These are phyloP conservation scores for Vicugna pacos DNA, from an alignment of 2,113 vertebrate species.

Conservation along the genomic window DNA sequence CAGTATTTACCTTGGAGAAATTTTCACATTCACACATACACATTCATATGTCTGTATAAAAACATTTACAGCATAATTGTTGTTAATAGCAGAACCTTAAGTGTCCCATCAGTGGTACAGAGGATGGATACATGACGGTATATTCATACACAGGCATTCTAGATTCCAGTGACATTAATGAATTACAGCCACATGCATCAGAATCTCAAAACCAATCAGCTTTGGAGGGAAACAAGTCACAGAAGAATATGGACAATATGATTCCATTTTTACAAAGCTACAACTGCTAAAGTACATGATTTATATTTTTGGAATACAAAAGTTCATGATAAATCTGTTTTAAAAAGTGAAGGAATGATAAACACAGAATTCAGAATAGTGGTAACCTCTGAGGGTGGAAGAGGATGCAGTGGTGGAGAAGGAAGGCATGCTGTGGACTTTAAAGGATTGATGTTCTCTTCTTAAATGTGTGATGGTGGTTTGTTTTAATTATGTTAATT, in stretches of 20 bases:
- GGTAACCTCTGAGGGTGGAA: not conserved
- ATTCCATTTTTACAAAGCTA: not conserved
- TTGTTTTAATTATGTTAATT: slow-evolving; percentile 18
- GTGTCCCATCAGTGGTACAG: not conserved
- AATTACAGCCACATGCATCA: not conserved
- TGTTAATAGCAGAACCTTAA: not conserved
- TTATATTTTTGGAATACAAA: slow-evolving; percentile 22
- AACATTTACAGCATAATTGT: not conserved
- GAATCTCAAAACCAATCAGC: not conserved
- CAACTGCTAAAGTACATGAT: not conserved
- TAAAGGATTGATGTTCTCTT: not conserved
- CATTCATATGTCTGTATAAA: not conserved
- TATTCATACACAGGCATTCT: not conserved
- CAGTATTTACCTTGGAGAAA: not conserved
- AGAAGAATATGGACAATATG: not conserved
- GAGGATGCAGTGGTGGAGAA: not conserved
- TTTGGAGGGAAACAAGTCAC: not conserved
- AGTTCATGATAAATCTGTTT: not conserved
- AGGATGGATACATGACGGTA: not conserved
- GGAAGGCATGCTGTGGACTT: not conserved
- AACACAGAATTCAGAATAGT: not conserved
- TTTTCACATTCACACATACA: not conserved
- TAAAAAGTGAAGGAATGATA: not conserved
- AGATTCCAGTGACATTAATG: not conserved
- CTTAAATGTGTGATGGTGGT: not conserved